phyloP scores from a whole-genome alignment of 1,140 invertebrate genomes.

The Potamilus streckersoni region DNA sequence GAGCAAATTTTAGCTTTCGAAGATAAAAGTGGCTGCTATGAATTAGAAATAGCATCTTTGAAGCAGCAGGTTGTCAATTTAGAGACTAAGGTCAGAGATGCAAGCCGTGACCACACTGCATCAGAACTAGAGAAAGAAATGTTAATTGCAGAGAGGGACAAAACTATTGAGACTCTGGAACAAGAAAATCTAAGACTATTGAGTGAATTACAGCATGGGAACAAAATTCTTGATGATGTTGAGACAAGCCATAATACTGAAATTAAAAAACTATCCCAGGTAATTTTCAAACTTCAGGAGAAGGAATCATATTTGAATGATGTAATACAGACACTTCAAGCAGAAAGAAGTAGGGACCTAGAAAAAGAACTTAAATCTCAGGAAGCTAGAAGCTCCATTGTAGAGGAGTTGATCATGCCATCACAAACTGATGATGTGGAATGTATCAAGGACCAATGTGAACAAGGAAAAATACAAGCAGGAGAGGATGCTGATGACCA shows the following conservation, averaged over 20 bases:
- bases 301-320: too few relatives aligned
- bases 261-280: background rate
- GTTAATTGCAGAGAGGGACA: background rate
- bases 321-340: too few relatives aligned
- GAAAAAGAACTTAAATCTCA: too few relatives aligned
- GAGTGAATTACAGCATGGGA: slow-evolving; percentile 7
- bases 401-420: too few relatives aligned
- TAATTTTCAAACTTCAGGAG: too few relatives aligned
- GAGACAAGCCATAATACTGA: background rate
- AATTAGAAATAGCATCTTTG: slow-evolving; percentile 25
- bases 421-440: too few relatives aligned
- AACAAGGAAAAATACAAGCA: too few relatives aligned
- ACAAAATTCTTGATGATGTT: slow-evolving; percentile 4
- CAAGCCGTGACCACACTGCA: background rate
- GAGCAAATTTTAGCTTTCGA: slow-evolving; percentile 19
- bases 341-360: too few relatives aligned
- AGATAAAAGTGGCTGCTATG: slow-evolving; percentile 12
- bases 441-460: too few relatives aligned
- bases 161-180: slow-evolving; percentile 5
- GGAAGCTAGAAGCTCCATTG: too few relatives aligned
- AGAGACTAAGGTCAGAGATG: background rate
- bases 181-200: slow-evolving; percentile 11
- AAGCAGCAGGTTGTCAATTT: slow-evolving; percentile 29
- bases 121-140: slow-evolving; percentile 5
- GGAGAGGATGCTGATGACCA: too few relatives aligned